phyloP scores from a whole-genome alignment of 1,140 invertebrate species.

The Pachypeltis micranthus region DNA sequence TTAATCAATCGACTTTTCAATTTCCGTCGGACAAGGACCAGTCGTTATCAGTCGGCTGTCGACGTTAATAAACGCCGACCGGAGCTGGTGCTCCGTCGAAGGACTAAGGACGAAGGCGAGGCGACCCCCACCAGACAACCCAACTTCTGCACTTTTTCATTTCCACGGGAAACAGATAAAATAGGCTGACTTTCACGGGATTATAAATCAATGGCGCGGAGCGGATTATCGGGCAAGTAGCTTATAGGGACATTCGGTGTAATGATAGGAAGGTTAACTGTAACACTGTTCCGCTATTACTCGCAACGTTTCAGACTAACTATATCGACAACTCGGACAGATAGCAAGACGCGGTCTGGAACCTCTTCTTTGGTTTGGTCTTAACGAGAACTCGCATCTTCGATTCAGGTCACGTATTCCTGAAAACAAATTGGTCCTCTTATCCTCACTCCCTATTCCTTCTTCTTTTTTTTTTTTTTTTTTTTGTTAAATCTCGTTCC shows the following conservation, averaged over 20 bases:
- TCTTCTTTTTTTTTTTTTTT: too few relatives aligned
- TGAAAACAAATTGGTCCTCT: constrained; percentile 8
- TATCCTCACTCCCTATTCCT: not conserved
- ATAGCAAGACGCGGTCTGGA: not conserved
- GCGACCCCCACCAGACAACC: not conserved
- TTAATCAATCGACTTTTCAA: too few relatives aligned
- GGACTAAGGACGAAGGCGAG: constrained; percentile 2
- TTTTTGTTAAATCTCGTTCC: not conserved
- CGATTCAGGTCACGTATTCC: not conserved
- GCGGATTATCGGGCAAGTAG: constrained; percentile 1
- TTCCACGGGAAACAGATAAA: not conserved
- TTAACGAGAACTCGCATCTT: constrained; percentile 2
- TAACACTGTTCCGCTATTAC: constrained; percentile 1
- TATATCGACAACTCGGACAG: constrained; percentile 6
- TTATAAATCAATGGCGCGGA: not conserved
- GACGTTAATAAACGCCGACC: too few relatives aligned
- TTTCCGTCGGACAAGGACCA: too few relatives aligned
- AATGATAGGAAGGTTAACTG: not conserved
- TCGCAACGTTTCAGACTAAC: not conserved
- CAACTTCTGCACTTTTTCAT: constrained; percentile 1
- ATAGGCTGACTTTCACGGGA: not conserved
- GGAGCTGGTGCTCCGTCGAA: too few relatives aligned
- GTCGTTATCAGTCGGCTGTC: too few relatives aligned
- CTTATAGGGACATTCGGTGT: too few relatives aligned
- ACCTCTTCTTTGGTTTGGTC: not conserved